phyloP scores from a whole-genome alignment of 1,140 invertebrate genomes.

The Orius laevigatus region DNA sequence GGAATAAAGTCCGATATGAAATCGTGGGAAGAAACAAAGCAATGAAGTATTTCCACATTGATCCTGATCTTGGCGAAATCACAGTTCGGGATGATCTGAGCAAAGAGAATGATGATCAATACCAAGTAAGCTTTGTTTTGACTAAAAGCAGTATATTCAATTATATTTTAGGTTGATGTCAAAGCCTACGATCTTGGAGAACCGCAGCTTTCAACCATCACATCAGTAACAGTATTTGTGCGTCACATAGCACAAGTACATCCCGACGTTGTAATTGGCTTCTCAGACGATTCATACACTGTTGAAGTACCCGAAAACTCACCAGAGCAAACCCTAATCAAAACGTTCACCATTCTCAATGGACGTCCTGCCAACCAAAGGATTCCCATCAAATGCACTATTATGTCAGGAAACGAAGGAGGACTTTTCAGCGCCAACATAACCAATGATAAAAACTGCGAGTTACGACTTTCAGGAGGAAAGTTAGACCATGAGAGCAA shows the following conservation, averaged over 20 bases:
- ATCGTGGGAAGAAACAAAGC: constrained; percentile 63
- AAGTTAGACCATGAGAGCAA: constrained; percentile 56
- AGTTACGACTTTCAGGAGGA: constrained; percentile 43
- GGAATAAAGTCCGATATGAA: constrained; percentile 66
- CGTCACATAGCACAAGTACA: constrained; percentile 52
- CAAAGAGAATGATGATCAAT: constrained; percentile 70
- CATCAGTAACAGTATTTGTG: constrained; percentile 63
- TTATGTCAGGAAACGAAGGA: constrained; percentile 52
- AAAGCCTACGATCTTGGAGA: constrained; percentile 74
- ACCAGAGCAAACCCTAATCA: constrained; percentile 44
- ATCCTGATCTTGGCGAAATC: constrained; percentile 61
- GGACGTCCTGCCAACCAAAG: constrained; percentile 40
- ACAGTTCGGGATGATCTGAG: constrained; percentile 63
- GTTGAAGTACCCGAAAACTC: constrained; percentile 65
- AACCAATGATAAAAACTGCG: constrained; percentile 62
- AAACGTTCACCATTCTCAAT: constrained; percentile 56
- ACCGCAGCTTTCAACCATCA: constrained; percentile 61
- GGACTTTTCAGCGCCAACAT: constrained; percentile 52
- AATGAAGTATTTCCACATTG: constrained; percentile 68
- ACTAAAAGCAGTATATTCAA: background rate
- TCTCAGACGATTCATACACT: constrained; percentile 66
- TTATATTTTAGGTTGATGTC: constrained; percentile 50
- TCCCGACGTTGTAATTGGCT: constrained; percentile 55
- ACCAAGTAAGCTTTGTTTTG: constrained; percentile 37
- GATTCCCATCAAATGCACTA: constrained; percentile 53